These are phyloP conservation scores for Heliconius ismenius DNA, from an alignment of 2,888 invertebrate genomes.

Conservation along the genomic window DNA sequence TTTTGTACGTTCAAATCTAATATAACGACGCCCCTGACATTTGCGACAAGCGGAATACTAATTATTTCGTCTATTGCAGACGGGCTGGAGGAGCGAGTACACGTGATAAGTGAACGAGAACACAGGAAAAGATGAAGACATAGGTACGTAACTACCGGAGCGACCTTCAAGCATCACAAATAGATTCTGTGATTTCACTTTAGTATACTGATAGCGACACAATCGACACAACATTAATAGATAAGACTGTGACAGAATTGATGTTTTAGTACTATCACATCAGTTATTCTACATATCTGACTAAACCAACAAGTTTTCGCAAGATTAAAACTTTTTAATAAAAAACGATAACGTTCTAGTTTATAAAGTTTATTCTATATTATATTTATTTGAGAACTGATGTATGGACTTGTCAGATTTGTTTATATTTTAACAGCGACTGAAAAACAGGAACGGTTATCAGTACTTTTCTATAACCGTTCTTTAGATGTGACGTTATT, in stretches of 20 bases:
- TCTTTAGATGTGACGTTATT: slow-evolving; percentile 28
- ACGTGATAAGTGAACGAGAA: slow-evolving; percentile 89
- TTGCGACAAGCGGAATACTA: slow-evolving; percentile 2
- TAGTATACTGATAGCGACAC: slow-evolving; percentile 44
- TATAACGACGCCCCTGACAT: slow-evolving; percentile 6
- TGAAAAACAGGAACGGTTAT: slow-evolving; percentile 10
- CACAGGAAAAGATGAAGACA: slow-evolving; percentile 52
- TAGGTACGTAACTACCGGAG: slow-evolving; percentile 54
- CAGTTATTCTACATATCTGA: slow-evolving; percentile 61
- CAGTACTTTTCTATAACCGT: slow-evolving; percentile 22
- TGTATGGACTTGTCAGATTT: slow-evolving; percentile 21
- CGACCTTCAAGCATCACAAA: slow-evolving; percentile 54
- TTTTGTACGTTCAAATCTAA: background rate
- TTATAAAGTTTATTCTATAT: slow-evolving; percentile 7
- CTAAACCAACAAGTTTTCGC: slow-evolving; percentile 57
- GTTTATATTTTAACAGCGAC: slow-evolving; percentile 19
- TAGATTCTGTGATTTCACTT: slow-evolving; percentile 67
- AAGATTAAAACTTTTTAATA: slow-evolving; percentile 46
- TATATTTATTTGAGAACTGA: slow-evolving; percentile 15
- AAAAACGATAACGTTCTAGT: background rate
- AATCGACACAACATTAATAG: slow-evolving; percentile 57
- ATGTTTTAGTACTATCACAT: slow-evolving; percentile 62
- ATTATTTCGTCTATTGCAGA: slow-evolving; percentile 83
- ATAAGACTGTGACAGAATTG: slow-evolving; percentile 81
- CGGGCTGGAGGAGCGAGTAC: slow-evolving; percentile 95